These are phyloP conservation scores for Epinephelus malabaricus DNA, from an alignment of 2,797 vertebrate species.

Conservation along the genomic window DNA sequence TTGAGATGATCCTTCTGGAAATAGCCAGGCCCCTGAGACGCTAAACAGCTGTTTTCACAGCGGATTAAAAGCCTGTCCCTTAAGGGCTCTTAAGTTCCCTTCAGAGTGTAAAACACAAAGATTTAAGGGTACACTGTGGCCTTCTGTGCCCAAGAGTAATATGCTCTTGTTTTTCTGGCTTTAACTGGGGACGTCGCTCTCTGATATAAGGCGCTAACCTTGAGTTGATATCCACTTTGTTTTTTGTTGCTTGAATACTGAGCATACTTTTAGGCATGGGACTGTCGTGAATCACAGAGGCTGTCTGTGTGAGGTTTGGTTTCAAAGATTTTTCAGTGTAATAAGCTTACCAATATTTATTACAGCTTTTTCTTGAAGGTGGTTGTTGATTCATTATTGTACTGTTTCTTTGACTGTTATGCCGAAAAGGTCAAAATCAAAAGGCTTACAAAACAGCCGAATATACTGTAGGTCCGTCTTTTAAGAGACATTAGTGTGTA, in stretches of 20 bases:
- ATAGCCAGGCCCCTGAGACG: constrained; percentile 64
- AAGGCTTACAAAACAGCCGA: constrained; percentile 12
- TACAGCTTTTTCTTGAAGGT: background rate
- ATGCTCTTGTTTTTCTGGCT: constrained; percentile 42
- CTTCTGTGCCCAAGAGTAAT: constrained; percentile 48
- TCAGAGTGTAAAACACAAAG: constrained; percentile 61
- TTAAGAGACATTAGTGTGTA: constrained; percentile 14
- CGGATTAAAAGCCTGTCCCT: constrained; percentile 71
- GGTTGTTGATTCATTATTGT: constrained; percentile 12
- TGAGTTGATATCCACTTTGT: constrained; percentile 40
- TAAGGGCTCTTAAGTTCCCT: constrained; percentile 69
- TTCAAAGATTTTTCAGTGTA: background rate
- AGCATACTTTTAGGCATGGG: constrained; percentile 7
- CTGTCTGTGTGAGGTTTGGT: background rate
- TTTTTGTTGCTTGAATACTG: constrained; percentile 34
- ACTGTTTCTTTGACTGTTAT: background rate
- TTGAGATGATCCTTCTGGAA: constrained; percentile 69
- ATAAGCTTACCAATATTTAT: background rate
- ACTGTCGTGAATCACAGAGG: background rate
- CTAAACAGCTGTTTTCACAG: constrained; percentile 77
- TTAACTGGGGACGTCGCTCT: constrained; percentile 29
- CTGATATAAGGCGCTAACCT: constrained; percentile 58
- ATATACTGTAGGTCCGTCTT: background rate
- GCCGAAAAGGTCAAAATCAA: constrained; percentile 12
- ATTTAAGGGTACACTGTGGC: constrained; percentile 47